A percentile compares a stretch with the other conserved stretches of the same genome.
Evolutionary conservation across 37 sponge, comb jelly and placozoan species (phyloP).

Genomic region (Mnemiopsis leidyi): DNA sequence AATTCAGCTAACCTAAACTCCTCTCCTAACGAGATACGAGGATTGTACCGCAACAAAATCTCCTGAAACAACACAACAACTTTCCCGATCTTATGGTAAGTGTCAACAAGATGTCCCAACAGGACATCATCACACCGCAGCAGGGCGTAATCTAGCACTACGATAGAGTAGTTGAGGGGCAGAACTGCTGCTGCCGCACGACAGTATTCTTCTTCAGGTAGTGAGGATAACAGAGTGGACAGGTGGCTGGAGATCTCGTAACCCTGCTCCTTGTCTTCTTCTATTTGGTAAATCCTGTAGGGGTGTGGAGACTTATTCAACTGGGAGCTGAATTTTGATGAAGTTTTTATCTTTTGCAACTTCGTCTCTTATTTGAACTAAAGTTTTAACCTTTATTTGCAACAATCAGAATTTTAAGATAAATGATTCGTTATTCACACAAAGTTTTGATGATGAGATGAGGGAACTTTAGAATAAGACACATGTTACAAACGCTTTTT

Average conservation of each 20-base stretch:
- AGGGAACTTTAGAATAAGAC: too few species aligned
- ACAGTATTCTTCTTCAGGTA: neutral
- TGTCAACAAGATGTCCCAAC: neutral
- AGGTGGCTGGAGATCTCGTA: neutral
- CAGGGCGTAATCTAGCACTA: neutral
- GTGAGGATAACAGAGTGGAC: neutral
- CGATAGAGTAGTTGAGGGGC: neutral
- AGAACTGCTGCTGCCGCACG: neutral
- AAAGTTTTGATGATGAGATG: too few species aligned
- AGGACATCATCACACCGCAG: neutral
- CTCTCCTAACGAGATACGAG: neutral
- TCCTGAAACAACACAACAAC: neutral
- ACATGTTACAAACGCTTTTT: too few species aligned
- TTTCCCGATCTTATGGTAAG: neutral
- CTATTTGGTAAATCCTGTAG: slow-evolving; percentile 22
- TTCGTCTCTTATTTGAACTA: too few species aligned
- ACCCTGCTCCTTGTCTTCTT: slow-evolving; percentile 1
- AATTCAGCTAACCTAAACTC: neutral
- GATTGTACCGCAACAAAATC: neutral
- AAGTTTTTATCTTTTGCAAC: neutral
- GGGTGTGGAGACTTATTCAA: too few species aligned
- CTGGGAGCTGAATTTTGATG: too few species aligned
- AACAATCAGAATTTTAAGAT: too few species aligned
- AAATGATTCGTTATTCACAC: too few species aligned
- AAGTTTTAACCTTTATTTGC: too few species aligned